Evolutionary conservation across 2,888 invertebrate genomes (phyloP).

Genomic region (Zele albiditarsus): DNA sequence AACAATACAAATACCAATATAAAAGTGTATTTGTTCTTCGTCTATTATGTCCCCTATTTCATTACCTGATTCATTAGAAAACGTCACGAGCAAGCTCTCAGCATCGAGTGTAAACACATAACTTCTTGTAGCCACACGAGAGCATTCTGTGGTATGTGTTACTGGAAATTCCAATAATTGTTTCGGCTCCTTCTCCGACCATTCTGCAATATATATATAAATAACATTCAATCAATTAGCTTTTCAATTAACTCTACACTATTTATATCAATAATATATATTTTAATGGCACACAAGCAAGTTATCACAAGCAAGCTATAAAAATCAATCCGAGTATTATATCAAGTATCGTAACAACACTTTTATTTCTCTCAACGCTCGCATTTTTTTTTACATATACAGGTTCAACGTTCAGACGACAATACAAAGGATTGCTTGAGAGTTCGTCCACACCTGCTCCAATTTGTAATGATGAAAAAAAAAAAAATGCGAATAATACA

Average conservation of each 20-base stretch:
- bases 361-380: background rate
- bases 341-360: background rate
- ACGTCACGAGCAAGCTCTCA: slow-evolving; percentile 82
- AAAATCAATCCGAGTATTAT: no score
- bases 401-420: slow-evolving; percentile 31
- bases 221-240: slow-evolving; percentile 23
- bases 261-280: background rate
- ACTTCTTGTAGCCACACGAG: slow-evolving; percentile 80
- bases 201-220: slow-evolving; percentile 55
- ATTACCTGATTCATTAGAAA: slow-evolving; percentile 77
- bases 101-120: slow-evolving; percentile 84
- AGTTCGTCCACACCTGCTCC: slow-evolving; percentile 38
- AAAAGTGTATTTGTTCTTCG: background rate
- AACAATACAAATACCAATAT: background rate
- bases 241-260: background rate
- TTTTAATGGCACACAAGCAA: background rate
- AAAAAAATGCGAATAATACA: background rate
- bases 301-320: no score
- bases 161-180: slow-evolving; percentile 81
- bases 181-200: slow-evolving; percentile 61
- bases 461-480: background rate
- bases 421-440: slow-evolving; percentile 32
- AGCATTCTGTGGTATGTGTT: slow-evolving; percentile 81
- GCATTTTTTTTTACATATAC: slow-evolving; percentile 12
- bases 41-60: slow-evolving; percentile 5